Base-by-base conservation (phyloP, 2,888 invertebrate genomes). In the Axea sp. region DNA sequence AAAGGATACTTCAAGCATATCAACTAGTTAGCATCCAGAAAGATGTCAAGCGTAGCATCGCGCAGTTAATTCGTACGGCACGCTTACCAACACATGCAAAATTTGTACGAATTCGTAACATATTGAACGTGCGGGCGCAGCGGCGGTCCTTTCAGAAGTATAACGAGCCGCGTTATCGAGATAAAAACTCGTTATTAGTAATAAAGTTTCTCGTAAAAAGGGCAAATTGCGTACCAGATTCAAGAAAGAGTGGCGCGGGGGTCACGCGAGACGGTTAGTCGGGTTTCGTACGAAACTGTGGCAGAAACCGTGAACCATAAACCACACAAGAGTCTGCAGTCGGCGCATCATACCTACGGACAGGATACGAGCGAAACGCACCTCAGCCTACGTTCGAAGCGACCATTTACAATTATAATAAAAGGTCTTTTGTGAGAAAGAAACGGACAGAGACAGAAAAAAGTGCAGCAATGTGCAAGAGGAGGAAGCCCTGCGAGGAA, bases 331-430 rank as follows among this genome's bases (percentile, higher is more conserved):
- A 65, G 57, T 49, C 47, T 33, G 55, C 62, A 55, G 53, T 30
- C 64, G 37, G 43, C 59, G 41, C 59, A 47, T 60, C 68, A 26
- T 60, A 47, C 62, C 47, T 19, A 12, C 51, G 14, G 62, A 47
- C 67, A 68, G 51, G 55, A 64, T 64, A 49, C 45, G 53, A 51
- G 72, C 35, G 14, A 30, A 57, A 51, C 51, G 55, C 53, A 51
- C 41, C 60, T 57, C 69, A 11, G 75, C 77, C 55, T 73, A 76
- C 69, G 77, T 69, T 73, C 73, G 76, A 74, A 62, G 49, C 74
- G 78, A 75, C 78, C 83, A 83, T 85, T 82, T 84, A 84, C 82
- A 84, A 83, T 84, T 82, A 81, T 82, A 84, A 83, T 84, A 83
- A 84, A 84, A 83, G 79, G 75, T 76, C 75, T 49, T 49, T 73